These are phyloP conservation scores for Pachyuromys duprasi DNA, from an alignment of 2,797 vertebrate genomes.

Conservation along the genomic window DNA sequence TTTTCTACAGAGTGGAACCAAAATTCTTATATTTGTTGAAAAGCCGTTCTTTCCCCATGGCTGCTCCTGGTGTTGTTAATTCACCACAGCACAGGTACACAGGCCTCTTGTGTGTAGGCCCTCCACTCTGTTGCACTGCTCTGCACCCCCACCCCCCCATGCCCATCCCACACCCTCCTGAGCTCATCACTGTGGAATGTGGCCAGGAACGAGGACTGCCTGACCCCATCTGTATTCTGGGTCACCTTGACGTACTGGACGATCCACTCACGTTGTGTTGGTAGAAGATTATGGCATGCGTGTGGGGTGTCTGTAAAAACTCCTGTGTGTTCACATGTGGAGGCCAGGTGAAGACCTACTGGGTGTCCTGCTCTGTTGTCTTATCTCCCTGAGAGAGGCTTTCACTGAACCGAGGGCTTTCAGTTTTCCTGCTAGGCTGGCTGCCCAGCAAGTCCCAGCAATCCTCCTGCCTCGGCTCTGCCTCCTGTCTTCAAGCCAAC, in stretches of 20 bases:
- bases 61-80: background rate
- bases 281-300: background rate
- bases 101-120: background rate
- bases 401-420: background rate
- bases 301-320: background rate
- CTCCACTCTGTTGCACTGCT: background rate
- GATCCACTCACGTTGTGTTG: background rate
- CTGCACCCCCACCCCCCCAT: fast-evolving
- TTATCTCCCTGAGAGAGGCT: background rate
- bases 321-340: background rate
- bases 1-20: background rate
- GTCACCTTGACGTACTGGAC: background rate
- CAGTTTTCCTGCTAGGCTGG: background rate
- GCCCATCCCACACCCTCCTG: background rate
- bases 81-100: background rate
- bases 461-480: background rate
- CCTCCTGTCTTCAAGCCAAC: background rate
- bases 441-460: background rate
- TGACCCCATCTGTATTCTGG: background rate
- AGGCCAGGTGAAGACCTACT: too few species aligned
- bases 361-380: background rate
- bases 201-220: background rate
- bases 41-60: background rate
- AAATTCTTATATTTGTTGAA: background rate
- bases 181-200: too few species aligned